Base-by-base conservation (phyloP, 2,888 invertebrate genomes). In the Polyommatus icarus region DNA sequence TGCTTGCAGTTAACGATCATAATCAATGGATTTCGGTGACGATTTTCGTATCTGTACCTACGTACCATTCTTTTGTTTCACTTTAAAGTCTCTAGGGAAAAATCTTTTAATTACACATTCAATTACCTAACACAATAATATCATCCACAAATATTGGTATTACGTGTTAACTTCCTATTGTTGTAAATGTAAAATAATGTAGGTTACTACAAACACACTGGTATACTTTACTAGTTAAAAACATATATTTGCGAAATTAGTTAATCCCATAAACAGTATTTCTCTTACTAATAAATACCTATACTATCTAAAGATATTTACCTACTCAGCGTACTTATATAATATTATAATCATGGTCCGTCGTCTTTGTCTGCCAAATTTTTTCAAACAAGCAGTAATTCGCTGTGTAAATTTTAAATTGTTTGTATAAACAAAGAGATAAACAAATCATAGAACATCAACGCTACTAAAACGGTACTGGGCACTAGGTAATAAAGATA, bases 1-100 rank as follows among this genome's bases (percentile, higher is more conserved):
- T 82, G 79, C 83, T 85, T 85, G 83, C 84, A 80, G 54, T 79
- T 79, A 80, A 79, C 80, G 78, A 81, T 81, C 79, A 76, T 78
- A 78, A 78, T 80, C 77, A 79, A 78, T 79, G 46, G 24, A 67
- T 50, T 67, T 50, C n/a, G 46, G 76, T 29, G 18, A 29, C 3
- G 24, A 75, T 46, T 54, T 46, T 50, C 10, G 46, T 36, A 36
- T 6, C 36, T 50, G 20, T 20, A 18, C 12, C 2, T 50, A 50
- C 15, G 24, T 12, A 24, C 2, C 46, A 4, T 29, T 29, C 61
- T 24, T 29, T 29, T 24, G 24, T 67, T 67, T 67, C 32, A 57
- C 36, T 76, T 76, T 76, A n/a, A 57, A 1, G 15, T 29, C 18
- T 67, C 67, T 67, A 29, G 15, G 29, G 20, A n/a, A 59, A 59